Percentiles rank a stretch among this genome's conserved stretches.
Evolutionary conservation across 2,113 vertebrate genomes (phyloP).

Genomic region (Myiozetetes cayanensis): DNA sequence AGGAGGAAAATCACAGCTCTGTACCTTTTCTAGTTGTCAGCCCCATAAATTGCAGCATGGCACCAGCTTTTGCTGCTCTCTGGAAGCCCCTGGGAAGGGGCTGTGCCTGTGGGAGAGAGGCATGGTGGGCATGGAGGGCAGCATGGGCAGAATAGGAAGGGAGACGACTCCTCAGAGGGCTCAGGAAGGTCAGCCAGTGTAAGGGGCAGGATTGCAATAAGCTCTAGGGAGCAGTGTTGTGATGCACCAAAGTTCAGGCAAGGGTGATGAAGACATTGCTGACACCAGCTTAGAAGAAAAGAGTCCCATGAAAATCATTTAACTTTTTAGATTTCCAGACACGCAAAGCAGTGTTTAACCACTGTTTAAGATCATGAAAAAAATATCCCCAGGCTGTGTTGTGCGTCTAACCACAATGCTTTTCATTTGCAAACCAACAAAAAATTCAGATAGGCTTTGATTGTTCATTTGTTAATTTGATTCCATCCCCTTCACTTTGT

Average conservation of each 20-base stretch:
- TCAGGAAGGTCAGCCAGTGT: neutral
- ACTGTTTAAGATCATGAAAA: conserved; percentile 9
- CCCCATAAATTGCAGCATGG: neutral
- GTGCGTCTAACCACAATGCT: neutral
- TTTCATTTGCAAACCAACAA: neutral
- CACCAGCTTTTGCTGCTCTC: neutral
- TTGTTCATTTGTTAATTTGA: conserved; percentile 9
- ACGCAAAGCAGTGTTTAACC: neutral
- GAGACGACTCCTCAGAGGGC: neutral
- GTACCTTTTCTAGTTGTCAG: neutral
- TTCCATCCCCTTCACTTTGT: neutral
- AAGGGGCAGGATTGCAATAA: neutral
- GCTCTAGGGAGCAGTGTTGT: neutral
- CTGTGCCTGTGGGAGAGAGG: neutral
- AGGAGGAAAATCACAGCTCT: neutral
- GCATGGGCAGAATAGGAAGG: neutral
- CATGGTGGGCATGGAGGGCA: neutral
- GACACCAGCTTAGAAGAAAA: neutral
- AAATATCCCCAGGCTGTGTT: neutral
- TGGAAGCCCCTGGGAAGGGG: neutral
- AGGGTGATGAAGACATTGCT: neutral
- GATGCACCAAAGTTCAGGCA: neutral
- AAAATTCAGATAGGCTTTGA: conserved; percentile 25
- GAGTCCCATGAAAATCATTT: neutral
- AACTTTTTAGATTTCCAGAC: neutral